Base-by-base conservation (phyloP, 1,140 invertebrate species). In the Calosoma granatense region DNA sequence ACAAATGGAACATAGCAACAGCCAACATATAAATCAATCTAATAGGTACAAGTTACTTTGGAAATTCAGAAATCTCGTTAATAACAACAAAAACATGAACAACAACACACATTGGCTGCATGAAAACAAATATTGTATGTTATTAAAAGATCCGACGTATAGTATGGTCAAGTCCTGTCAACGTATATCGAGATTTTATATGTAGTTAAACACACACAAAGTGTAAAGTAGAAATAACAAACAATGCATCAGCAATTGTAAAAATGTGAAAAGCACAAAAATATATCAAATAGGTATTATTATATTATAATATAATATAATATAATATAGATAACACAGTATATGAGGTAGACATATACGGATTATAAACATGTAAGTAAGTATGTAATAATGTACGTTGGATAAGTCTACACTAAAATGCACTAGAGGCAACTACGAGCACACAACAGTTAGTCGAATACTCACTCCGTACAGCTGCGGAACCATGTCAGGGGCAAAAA, bases 361-460 rank as follows among this genome's bases (percentile, higher is more conserved):
- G n/a, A n/a, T n/a, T n/a, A n/a, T n/a, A n/a, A n/a, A n/a, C n/a
- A n/a, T n/a, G n/a, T n/a, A n/a, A n/a, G n/a, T n/a, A n/a, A n/a
- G n/a, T n/a, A n/a, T n/a, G n/a, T n/a, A n/a, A n/a, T n/a, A n/a
- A n/a, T n/a, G n/a, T n/a, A 53, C 59, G 22, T 52, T 53, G 36
- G 22, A 22, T 54, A 58, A 58, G 22, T 55, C 53, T 51, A 43
- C 30, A 60, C 39, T 26, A 59, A 61, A 59, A 61, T 59, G 60
- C 59, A 53, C 60, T 59, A 59, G 56, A 62, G 57, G 41, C 59
- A 58, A 64, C 68, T 68, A 70, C 64, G 61, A 61, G 66, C 64
- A 69, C 68, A 72, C 64, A 69, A 70, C 65, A 70, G 59, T 65
- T 64, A 70, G 63, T 64, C 61, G 22, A 68, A 70, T 72, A 72